phyloP scores from a whole-genome alignment of 1,140 invertebrate species.

The Cepaea nemoralis region DNA sequence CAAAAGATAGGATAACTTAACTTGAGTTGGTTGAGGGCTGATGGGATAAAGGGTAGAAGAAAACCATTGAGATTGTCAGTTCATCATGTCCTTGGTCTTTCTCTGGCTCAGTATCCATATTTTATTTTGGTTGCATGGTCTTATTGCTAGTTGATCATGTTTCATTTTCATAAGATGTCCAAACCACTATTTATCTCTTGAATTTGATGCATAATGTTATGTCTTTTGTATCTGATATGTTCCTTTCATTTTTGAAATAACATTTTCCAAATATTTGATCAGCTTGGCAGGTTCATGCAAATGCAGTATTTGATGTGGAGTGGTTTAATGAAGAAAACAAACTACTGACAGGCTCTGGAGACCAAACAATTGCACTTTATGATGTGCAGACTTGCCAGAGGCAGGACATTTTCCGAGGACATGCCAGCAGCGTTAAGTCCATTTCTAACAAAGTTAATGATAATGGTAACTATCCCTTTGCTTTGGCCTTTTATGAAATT shows the following conservation, averaged over 20 bases:
- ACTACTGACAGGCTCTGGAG: constrained; percentile 86
- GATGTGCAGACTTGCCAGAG: constrained; percentile 73
- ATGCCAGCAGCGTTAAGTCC: constrained; percentile 85
- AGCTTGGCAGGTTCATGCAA: constrained; percentile 81
- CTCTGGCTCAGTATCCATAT: too few species aligned
- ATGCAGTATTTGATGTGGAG: constrained; percentile 89
- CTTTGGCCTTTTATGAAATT: neutral
- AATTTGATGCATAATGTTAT: neutral
- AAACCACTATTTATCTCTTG: neutral
- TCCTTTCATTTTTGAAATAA: neutral
- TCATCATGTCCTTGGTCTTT: too few species aligned
- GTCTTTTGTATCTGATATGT: too few species aligned
- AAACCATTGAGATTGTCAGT: too few species aligned
- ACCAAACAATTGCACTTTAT: constrained; percentile 84
- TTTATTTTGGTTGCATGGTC: too few species aligned
- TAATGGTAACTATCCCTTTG: constrained; percentile 69
- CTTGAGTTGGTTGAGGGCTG: too few species aligned
- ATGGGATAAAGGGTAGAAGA: too few species aligned
- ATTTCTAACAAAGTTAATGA: constrained; percentile 80
- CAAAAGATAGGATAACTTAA: too few species aligned
- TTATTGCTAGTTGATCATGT: neutral
- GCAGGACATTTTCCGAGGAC: constrained; percentile 79
- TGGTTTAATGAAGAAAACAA: constrained; percentile 84
- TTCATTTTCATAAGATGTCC: too few species aligned
- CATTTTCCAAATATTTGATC: too few species aligned